Percentiles rank a stretch among this genome's conserved stretches.
phyloP scores from a whole-genome alignment of 1,140 invertebrate genomes.

The Laupala kohalensis region DNA sequence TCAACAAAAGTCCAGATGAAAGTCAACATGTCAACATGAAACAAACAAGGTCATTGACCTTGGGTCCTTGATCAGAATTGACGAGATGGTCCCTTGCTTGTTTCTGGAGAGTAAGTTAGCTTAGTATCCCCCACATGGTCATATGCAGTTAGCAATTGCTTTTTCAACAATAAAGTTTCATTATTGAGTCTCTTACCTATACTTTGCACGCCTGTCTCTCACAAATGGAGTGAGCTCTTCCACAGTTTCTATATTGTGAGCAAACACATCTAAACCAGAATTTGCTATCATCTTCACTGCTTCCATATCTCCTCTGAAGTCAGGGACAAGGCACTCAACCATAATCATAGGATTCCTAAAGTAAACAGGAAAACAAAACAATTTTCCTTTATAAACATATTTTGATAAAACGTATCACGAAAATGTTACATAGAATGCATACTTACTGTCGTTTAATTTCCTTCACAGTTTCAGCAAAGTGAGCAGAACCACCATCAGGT shows the following conservation, averaged over 20 bases:
- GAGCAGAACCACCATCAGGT: constrained; percentile 76
- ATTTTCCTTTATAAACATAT: not conserved
- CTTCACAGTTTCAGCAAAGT: constrained; percentile 82
- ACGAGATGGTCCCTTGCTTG: too few relatives aligned
- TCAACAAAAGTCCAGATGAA: too few relatives aligned
- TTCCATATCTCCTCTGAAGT: constrained; percentile 76
- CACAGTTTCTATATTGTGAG: constrained; percentile 95
- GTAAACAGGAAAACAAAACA: constrained; percentile 12
- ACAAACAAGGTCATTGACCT: too few relatives aligned
- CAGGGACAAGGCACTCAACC: constrained; percentile 94
- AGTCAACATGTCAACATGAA: too few relatives aligned
- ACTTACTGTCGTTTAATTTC: constrained; percentile 57
- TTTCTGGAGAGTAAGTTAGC: too few relatives aligned
- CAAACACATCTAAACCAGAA: constrained; percentile 85
- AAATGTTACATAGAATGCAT: not conserved
- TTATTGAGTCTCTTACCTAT: too few relatives aligned
- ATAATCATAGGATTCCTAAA: constrained; percentile 67
- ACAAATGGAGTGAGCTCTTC: constrained; percentile 79
- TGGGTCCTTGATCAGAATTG: too few relatives aligned
- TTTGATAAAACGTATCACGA: not conserved
- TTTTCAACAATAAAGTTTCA: too few relatives aligned
- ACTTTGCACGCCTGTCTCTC: constrained; percentile 74
- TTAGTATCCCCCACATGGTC: too few relatives aligned
- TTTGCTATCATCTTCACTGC: constrained; percentile 63
- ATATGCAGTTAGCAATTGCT: too few relatives aligned